Evolutionary conservation across 2,113 vertebrate species (phyloP).

Genomic region (Chrysochloris asiatica): DNA sequence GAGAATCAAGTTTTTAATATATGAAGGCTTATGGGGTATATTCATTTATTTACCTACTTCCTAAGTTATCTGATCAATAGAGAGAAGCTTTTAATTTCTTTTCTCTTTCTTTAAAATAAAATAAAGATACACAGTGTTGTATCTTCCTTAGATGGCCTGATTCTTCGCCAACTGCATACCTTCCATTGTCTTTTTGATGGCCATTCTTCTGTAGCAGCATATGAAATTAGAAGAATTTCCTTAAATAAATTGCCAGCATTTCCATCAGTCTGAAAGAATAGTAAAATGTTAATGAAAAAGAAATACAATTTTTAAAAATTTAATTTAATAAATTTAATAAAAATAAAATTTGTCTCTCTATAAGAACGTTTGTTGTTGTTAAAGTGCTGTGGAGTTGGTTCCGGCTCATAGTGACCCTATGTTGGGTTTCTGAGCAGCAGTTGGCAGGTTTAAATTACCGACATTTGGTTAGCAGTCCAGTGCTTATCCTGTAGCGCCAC

Average conservation of each 20-base stretch:
- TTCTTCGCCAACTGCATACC: background rate
- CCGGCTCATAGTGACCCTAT: too few species aligned
- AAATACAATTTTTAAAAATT: too few species aligned
- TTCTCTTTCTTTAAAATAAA: conserved; percentile 2
- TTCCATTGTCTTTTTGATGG: background rate
- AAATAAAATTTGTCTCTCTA: background rate
- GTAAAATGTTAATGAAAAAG: conserved; percentile 11
- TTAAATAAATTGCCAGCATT: background rate
- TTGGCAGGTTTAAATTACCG: too few species aligned
- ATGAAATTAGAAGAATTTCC: conserved; percentile 20
- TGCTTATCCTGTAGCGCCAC: too few species aligned
- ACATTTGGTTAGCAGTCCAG: too few species aligned
- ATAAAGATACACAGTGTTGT: background rate
- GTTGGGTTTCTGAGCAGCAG: too few species aligned
- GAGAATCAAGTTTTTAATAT: background rate
- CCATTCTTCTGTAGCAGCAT: background rate
- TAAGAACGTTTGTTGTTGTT: too few species aligned
- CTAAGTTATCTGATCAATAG: background rate
- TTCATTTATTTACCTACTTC: background rate
- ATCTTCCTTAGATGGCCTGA: background rate
- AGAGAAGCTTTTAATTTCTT: background rate
- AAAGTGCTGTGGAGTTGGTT: too few species aligned
- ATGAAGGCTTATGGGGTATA: background rate
- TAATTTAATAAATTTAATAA: too few species aligned
- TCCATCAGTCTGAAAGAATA: background rate